Evolutionary conservation across 2,797 vertebrate species (phyloP).

Genomic region (Pseudomugil gertrudae): DNA sequence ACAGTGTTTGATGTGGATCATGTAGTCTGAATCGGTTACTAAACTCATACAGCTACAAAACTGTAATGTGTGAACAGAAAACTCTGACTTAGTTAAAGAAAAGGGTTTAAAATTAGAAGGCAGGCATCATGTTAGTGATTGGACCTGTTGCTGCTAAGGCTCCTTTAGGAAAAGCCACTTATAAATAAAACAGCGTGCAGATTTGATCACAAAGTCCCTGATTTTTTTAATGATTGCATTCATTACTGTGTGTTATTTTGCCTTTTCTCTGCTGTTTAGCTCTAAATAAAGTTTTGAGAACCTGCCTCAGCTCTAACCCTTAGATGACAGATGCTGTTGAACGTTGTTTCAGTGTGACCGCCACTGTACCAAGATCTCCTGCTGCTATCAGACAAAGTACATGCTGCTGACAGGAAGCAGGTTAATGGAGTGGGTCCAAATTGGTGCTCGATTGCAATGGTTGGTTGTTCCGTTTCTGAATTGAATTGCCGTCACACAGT

Average conservation of each 20-base stretch:
- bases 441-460: conserved; percentile 65
- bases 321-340: conserved; percentile 9
- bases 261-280: neutral
- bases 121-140: conserved; percentile 26
- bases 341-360: conserved; percentile 4
- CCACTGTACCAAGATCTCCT: conserved; percentile 11
- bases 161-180: conserved; percentile 30
- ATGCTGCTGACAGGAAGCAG: conserved; percentile 41
- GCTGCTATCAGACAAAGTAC: conserved; percentile 11
- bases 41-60: neutral
- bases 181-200: conserved; percentile 18
- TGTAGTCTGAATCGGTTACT: neutral
- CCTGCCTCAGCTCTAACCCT: neutral
- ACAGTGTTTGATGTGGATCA: neutral
- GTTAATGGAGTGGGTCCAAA: conserved; percentile 62
- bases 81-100: neutral
- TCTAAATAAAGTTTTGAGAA: neutral
- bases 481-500: conserved; percentile 49
- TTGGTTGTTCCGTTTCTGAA: conserved; percentile 50
- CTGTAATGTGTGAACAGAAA: neutral
- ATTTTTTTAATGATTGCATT: conserved; percentile 23
- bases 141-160: conserved; percentile 5
- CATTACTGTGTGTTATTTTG: neutral
- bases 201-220: conserved; percentile 15
- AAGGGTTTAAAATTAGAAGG: conserved; percentile 14